Base-by-base conservation (phyloP, 37 sponge, comb jelly and placozoan species). In the Lycopodina hypogea region DNA sequence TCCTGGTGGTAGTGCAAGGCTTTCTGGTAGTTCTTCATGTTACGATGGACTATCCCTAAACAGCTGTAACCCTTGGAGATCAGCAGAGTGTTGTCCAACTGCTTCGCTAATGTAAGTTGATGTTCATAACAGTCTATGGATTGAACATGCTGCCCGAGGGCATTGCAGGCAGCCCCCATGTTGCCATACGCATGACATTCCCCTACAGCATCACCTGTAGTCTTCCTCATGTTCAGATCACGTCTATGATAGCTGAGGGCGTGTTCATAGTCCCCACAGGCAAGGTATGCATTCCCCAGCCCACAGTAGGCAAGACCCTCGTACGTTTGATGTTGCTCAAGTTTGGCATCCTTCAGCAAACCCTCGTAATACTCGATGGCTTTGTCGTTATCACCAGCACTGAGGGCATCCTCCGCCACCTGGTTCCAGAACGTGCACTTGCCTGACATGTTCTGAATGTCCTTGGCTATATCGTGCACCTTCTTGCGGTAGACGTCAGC, bases 221-320 rank as follows among this genome's bases (percentile, higher is more conserved):
- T 81, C 56, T 90, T 90, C 30, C 94, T 60, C 30, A 90, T 48
- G 30, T 78, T 51, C 26, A 89, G 74, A 60, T 90, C 92, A 22
- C 83, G 55, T 26, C 83, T 77, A 50, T 86, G 93, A 72, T 94
- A 87, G 82, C 92, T 90, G 9, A 94, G 88, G 3, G 94, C 91
- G 19, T 90, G 78, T 22, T 86, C 92, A 23, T 82, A 87, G 62
- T 94, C 86, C 0, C 91, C 94, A 1, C 75, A 34, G 0, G 88
- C 75, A 3, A 86, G 83, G 85, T 81, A 87, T 22, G 88, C 79
- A 39, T 90, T 87, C 0, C 92, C 94, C 38, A 90, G 85, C 11
- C 94, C 94, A 61, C 85, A 72, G 81, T 90, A 85, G 32, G 94
- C 93, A 22, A 90, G 76, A 2, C 88, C 94, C 41, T 94, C 92